Evolutionary conservation across 2,113 vertebrate genomes (phyloP), one percentile per base, ranked within the genome.

Genomic region (Cranoglanis bouderius): DNA sequence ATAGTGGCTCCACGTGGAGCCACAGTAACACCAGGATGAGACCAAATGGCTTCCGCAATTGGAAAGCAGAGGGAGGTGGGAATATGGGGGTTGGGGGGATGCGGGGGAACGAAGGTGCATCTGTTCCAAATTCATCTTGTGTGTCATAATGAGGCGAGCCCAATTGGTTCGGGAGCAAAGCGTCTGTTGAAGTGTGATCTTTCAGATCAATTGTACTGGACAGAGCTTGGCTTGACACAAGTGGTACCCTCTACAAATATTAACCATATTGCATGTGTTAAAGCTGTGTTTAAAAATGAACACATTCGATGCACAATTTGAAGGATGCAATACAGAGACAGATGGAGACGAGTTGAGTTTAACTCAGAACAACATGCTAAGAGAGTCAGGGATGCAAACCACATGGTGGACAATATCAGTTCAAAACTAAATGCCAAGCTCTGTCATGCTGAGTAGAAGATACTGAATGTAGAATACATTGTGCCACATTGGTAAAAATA

Each of bases 71-170:
- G 82, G 82, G 86, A 61, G 86, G 67, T 70, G 65, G 77, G 57
- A n/a, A 35, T 43, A n/a, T 43, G 21, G 51, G 35, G 29, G 3
- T 49, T 49, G 57, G 67, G 59, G 81, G 77, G 67, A 13, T 49
- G 46, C 8, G 9, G 46, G 46, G 72, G 78, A 82, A 55, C 59
- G 88, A 75, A 84, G 86, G 94, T 92, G 93, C 94, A 95, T 96
- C 94, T 96, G 95, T 94, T 96, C 95, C 93, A 92, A 91, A 95
- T 95, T 92, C 93, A 92, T 94, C 93, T 94, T 92, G 95, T 93
- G 95, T 92, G 93, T 91, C 90, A 92, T 96, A 95, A 95, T 96
- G 96, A 94, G 93, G 96, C 93, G 91, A 95, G 93, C 67, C 87
- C 93, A 93, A 95, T 92, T 94, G 92, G 93, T 95, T 87, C 88